Percentiles rank a stretch among this genome's conserved stretches.
Evolutionary conservation across 64 coral and sea anemone genomes (phyloP).

Genomic region (Dendrophyllia cribrosa): DNA sequence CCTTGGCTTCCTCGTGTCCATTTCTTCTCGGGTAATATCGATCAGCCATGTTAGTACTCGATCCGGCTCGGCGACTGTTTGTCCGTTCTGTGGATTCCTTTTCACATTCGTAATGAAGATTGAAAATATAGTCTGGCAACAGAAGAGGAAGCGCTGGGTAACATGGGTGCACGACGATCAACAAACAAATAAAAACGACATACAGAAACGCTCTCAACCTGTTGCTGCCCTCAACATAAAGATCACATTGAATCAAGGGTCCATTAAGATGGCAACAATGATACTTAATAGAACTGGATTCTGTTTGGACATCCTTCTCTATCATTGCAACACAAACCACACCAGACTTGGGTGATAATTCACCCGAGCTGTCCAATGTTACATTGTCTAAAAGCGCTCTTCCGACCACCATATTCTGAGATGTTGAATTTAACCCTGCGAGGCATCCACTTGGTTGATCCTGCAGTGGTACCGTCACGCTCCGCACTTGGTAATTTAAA

Average conservation of each 20-base stretch:
- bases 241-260: neutral
- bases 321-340: neutral
- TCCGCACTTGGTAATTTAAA: neutral
- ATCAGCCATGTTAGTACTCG: too few relatives aligned
- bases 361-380: neutral
- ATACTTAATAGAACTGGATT: neutral
- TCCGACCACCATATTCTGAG: neutral
- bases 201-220: neutral
- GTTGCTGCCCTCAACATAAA: neutral
- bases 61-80: neutral
- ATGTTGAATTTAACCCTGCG: neutral
- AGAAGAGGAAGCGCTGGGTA: neutral
- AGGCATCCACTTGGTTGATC: constrained; percentile 11
- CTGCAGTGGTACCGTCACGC: neutral
- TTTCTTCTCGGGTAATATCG: neutral
- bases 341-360: neutral
- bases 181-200: neutral
- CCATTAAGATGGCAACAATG: neutral
- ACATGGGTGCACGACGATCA: neutral
- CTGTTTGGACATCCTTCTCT: neutral
- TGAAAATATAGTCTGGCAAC: neutral
- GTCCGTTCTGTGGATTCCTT: neutral
- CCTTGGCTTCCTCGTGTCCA: neutral
- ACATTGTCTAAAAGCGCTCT: neutral
- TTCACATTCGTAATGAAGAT: neutral